phyloP scores from a whole-genome alignment of 2,113 vertebrate genomes.

The Dipodomys merriami region DNA sequence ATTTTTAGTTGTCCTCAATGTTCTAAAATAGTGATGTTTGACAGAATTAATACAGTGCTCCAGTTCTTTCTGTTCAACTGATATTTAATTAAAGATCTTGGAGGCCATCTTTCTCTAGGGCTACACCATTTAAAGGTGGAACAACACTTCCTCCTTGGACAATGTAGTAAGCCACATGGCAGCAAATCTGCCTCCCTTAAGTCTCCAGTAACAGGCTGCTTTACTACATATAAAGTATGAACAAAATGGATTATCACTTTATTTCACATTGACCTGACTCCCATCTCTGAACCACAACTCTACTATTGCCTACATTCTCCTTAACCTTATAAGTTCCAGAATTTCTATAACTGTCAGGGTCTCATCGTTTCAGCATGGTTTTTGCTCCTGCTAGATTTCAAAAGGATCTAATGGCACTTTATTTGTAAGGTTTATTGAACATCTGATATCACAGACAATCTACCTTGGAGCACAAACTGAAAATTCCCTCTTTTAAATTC shows the following conservation, averaged over 20 bases:
- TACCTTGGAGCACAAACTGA: not conserved
- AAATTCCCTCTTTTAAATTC: slow-evolving; percentile 45
- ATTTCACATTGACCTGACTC: not conserved
- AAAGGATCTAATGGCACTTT: not conserved
- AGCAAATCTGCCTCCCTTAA: slow-evolving; percentile 27
- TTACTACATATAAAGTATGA: not conserved
- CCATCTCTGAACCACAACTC: not conserved
- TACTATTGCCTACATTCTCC: not conserved
- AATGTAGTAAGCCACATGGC: slow-evolving; percentile 61
- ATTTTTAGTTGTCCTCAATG: slow-evolving; percentile 75
- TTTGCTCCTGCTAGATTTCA: slow-evolving; percentile 7
- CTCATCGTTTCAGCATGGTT: not conserved
- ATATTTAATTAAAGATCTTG: slow-evolving; percentile 76
- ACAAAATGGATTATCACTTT: not conserved
- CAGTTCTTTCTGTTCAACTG: slow-evolving; percentile 67
- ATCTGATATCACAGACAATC: not conserved
- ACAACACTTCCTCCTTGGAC: slow-evolving; percentile 44
- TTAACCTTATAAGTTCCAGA: not conserved
- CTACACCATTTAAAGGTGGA: slow-evolving; percentile 40
- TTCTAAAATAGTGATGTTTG: slow-evolving; percentile 79
- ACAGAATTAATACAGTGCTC: slow-evolving; percentile 80
- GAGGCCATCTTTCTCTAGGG: slow-evolving; percentile 71
- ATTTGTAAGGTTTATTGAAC: slow-evolving; percentile 11
- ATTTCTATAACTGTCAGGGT: not conserved
- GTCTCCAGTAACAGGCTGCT: slow-evolving; percentile 44